Conservation (phyloP, 2,888 invertebrate genomes). For the Dioctria rufipes region DNA sequence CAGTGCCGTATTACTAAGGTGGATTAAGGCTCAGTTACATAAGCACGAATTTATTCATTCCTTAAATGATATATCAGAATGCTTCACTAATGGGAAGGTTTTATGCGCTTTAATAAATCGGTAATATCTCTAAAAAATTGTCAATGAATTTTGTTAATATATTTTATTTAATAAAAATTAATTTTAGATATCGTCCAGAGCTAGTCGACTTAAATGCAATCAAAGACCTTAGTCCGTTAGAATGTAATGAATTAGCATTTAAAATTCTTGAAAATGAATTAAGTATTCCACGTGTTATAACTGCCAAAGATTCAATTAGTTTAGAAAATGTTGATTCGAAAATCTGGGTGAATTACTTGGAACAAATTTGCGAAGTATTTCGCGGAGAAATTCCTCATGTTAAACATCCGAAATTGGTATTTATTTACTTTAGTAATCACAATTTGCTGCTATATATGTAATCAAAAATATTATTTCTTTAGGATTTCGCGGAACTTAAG, state of each 20-base stretch:
- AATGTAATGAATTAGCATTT: conserved; percentile 88
- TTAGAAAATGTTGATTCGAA: conserved; percentile 68
- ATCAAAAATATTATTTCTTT: conserved; percentile 49
- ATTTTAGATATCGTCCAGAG: conserved; percentile 89
- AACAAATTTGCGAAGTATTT: conserved; percentile 91
- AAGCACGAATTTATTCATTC: conserved; percentile 67
- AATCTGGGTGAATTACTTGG: conserved; percentile 83
- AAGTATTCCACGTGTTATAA: conserved; percentile 81
- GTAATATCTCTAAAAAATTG: conserved; percentile 60
- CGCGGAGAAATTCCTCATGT: conserved; percentile 91
- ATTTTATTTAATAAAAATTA: background rate
- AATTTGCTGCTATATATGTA: background rate
- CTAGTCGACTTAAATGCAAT: conserved; percentile 83
- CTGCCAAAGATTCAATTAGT: conserved; percentile 78
- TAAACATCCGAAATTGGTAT: conserved; percentile 81
- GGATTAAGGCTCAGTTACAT: conserved; percentile 70
- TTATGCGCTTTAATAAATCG: conserved; percentile 70
- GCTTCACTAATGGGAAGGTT: conserved; percentile 70
- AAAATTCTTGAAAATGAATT: conserved; percentile 88
- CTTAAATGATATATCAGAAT: conserved; percentile 69
- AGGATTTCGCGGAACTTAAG: conserved; percentile 72
- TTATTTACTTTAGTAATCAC: conserved; percentile 60
- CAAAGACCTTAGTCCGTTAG: conserved; percentile 76
- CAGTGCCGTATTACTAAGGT: conserved; percentile 68
- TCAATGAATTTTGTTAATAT: background rate